Evolutionary conservation across 2,797 vertebrate genomes (phyloP).

Genomic region (Hydrocynus forskahlii): DNA sequence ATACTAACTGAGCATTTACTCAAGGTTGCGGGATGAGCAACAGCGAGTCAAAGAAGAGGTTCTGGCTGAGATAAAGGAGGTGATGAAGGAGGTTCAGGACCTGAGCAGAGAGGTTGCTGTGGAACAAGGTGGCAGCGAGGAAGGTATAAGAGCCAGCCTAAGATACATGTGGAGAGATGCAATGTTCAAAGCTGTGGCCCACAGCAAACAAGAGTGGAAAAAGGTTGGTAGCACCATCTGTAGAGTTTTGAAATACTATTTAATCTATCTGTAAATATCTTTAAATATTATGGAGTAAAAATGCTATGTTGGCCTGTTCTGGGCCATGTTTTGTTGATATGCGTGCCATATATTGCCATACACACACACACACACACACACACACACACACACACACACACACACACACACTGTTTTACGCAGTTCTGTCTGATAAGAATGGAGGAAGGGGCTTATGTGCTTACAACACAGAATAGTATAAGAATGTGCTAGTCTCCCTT

Average conservation of each 20-base stretch:
- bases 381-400: too few species aligned
- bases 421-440: too few species aligned
- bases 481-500: too few species aligned
- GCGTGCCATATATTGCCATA: neutral
- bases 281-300: neutral
- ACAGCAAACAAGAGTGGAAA: constrained; percentile 77
- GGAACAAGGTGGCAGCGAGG: constrained; percentile 47
- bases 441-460: too few species aligned
- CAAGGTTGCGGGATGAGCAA: constrained; percentile 63
- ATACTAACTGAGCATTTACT: neutral
- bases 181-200: constrained; percentile 70
- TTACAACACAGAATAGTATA: too few species aligned
- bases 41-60: constrained; percentile 67
- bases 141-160: constrained; percentile 71
- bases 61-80: constrained; percentile 74
- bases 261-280: too few species aligned
- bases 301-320: neutral
- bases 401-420: too few species aligned
- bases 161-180: constrained; percentile 75
- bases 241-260: neutral
- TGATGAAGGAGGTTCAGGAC: constrained; percentile 69
- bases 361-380: too few species aligned
- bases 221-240: constrained; percentile 75
- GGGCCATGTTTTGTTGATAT: neutral
- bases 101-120: constrained; percentile 42